A percentile compares a stretch with the other conserved stretches of the same genome.
These are phyloP conservation scores for Conops quadrifasciatus DNA, from an alignment of 2,888 invertebrate species.

Conservation along the genomic window DNA sequence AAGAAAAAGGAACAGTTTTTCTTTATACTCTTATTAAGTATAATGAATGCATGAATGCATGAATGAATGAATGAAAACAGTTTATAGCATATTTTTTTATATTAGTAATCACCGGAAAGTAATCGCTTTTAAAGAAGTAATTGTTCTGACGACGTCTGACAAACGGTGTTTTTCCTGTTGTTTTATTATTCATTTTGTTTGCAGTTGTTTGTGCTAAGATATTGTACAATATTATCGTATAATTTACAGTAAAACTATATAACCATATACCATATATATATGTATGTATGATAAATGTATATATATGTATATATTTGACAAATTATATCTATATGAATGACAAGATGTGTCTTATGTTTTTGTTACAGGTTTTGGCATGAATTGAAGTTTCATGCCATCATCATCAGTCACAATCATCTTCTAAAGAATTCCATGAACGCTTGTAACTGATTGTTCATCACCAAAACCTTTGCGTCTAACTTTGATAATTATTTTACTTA, in stretches of 20 bases:
- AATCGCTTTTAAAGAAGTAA: no score
- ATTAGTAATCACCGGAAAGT: no score
- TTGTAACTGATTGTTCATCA: not conserved
- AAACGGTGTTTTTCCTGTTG: no score
- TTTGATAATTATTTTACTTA: no score
- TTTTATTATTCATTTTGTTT: not conserved
- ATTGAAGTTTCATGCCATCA: constrained; percentile 5
- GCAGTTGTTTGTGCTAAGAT: not conserved
- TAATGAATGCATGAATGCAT: not conserved
- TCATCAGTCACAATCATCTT: constrained; percentile 17
- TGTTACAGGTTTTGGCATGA: not conserved
- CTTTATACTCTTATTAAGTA: not conserved
- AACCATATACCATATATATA: not conserved
- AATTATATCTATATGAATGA: not conserved
- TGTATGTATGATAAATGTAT: not conserved
- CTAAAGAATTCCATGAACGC: constrained; percentile 40
- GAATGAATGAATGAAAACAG: not conserved
- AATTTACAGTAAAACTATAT: not conserved
- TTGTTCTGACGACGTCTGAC: no score
- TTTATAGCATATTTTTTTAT: not conserved
- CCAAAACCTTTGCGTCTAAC: not conserved
- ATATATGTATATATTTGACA: not conserved
- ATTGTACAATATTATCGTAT: not conserved
- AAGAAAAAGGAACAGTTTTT: constrained; percentile 12
- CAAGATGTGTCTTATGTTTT: not conserved